phyloP scores from a whole-genome alignment of 2,888 invertebrate species.

The Papilio protenor region DNA sequence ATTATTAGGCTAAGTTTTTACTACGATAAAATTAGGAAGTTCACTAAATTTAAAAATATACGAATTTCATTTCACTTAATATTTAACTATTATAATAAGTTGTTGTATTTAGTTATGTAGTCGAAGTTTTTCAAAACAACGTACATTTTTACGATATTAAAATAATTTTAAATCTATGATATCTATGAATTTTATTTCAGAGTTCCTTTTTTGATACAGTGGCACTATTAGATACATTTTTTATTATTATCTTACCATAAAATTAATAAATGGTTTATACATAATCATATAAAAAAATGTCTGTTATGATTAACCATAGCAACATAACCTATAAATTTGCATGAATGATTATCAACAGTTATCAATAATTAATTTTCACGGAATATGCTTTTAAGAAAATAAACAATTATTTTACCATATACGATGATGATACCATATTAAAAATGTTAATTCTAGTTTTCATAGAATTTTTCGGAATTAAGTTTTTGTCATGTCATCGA shows the following conservation, averaged over 20 bases:
- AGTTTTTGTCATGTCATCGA: too few species aligned
- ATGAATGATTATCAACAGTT: neutral
- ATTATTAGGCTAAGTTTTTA: neutral
- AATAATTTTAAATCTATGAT: neutral
- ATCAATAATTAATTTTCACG: neutral
- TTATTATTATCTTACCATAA: neutral
- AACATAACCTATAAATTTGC: neutral
- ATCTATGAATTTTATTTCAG: neutral
- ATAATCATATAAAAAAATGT: neutral
- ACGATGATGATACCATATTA: too few species aligned
- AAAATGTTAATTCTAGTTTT: neutral
- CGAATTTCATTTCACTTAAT: neutral
- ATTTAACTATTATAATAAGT: neutral
- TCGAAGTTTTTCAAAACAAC: neutral
- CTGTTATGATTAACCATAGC: neutral
- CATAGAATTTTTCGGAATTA: neutral
- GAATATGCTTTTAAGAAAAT: neutral
- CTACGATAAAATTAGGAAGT: neutral
- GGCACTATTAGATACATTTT: neutral
- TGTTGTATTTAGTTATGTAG: neutral
- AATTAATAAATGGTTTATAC: neutral
- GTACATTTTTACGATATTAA: neutral
- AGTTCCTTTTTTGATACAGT: neutral
- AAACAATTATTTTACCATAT: neutral
- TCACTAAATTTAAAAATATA: neutral